Base-by-base conservation (phyloP, 2,113 vertebrate genomes). In the Petrocephalus zakoni region DNA sequence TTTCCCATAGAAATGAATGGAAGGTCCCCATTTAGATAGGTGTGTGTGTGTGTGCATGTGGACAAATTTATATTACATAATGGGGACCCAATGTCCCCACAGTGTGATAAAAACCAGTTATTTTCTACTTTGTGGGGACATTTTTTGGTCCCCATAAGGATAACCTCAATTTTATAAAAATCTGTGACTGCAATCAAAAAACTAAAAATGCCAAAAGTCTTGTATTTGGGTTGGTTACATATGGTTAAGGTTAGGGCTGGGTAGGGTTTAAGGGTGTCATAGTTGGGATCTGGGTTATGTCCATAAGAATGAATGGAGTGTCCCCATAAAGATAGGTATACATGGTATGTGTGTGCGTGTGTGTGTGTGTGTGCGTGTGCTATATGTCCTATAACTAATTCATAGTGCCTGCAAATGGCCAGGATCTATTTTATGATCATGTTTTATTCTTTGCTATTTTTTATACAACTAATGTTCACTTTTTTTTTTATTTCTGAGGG, bases 401-500 rank as follows among this genome's bases (percentile, higher is more conserved):
- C 61, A 64, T 29, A 64, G 25, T 64, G 61, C 10, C 91, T 84
- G 72, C 87, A 29, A 53, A 88, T 88, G 86, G 53, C 88, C 87
- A 53, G 85, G 88, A 88, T 89, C 90, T 88, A 55, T n/a, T n/a
- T n/a, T 85, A 22, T 49, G 42, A 75, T 89, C 87, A 90, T 91
- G 90, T 87, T 91, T 82, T 87, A 25, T 85, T 91, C 78, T 86
- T 87, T 61, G 88, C 91, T 90, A 90, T 64, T 86, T 83, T 87
- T n/a, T 17, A 34, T 86, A 49, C 83, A 6, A 90, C 89, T 83
- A 13, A 22, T 9, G 25, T 29, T 25, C 51, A 49, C 91, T 91
- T 90, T 88, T 89, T 91, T 90, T 88, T 89, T 86, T 91, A 90
- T 93, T 94, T 92, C 92, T 92, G 81, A 89, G 85, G 61, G 84